A percentile compares a stretch with the other conserved stretches of the same genome.
Conservation (phyloP, 1,140 invertebrate genomes). For the Drosophila ananassae region DNA sequence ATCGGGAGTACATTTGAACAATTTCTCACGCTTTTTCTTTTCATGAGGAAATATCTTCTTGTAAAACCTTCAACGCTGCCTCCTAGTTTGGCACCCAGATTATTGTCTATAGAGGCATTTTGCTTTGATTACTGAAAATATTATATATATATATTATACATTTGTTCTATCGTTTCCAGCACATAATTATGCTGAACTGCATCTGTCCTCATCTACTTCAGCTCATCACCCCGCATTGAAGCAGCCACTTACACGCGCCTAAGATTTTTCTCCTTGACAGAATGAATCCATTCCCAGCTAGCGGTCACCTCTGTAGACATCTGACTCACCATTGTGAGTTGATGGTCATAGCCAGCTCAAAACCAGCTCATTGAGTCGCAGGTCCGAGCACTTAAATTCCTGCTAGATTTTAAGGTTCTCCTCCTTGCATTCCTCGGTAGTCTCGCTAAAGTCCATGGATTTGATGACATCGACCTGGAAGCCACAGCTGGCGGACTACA, state of each 20-base stretch:
- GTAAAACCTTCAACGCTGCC: conserved; percentile 64
- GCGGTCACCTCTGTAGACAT: conserved; percentile 77
- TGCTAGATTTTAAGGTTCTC: conserved; percentile 97
- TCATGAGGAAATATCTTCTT: conserved; percentile 54
- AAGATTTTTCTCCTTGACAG: conserved; percentile 96
- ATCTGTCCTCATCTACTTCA: conserved; percentile 96
- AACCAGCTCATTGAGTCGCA: conserved; percentile 94
- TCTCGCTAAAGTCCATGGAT: conserved; percentile 95
- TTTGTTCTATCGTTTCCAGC: conserved; percentile 93
- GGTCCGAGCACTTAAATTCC: conserved; percentile 96
- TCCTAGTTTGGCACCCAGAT: conserved; percentile 48
- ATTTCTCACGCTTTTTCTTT: conserved; percentile 84
- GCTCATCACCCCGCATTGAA: conserved; percentile 96
- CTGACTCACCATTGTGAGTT: conserved; percentile 91
- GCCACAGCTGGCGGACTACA: conserved; percentile 69
- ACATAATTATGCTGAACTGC: conserved; percentile 96
- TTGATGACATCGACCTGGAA: conserved; percentile 96
- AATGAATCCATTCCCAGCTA: conserved; percentile 92
- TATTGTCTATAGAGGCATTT: conserved; percentile 80
- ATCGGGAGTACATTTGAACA: conserved; percentile 89
- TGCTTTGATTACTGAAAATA: neutral
- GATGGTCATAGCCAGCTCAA: conserved; percentile 93
- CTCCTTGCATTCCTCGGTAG: conserved; percentile 96
- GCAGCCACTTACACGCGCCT: conserved; percentile 93
- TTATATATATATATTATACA: too few species aligned